These are phyloP conservation scores for Cheilosia vernalis DNA, from an alignment of 2,888 invertebrate species.

Conservation along the genomic window DNA sequence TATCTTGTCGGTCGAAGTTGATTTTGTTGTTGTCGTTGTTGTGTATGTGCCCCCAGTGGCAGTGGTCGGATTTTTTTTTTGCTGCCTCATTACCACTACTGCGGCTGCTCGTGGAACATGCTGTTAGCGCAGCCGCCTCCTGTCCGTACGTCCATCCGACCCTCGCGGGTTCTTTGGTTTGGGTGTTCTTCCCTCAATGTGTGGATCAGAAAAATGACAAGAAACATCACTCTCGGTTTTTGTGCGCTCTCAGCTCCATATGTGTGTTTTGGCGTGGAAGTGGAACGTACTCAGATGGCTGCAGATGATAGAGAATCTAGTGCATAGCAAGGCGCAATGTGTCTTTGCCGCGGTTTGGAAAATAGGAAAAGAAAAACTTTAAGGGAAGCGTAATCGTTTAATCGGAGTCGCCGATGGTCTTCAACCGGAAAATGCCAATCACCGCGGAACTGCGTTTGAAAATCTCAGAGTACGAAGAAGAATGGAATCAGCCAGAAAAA, in stretches of 20 bases:
- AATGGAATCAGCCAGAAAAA: neutral
- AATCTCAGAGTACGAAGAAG: slow-evolving; percentile 11
- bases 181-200: slow-evolving; percentile 54
- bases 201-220: slow-evolving; percentile 67
- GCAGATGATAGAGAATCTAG: slow-evolving; percentile 37
- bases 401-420: slow-evolving; percentile 30
- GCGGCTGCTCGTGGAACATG: slow-evolving; percentile 43
- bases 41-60: slow-evolving; percentile 11
- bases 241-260: slow-evolving; percentile 5
- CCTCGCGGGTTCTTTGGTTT: slow-evolving; percentile 54
- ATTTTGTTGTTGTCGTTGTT: slow-evolving; percentile 49
- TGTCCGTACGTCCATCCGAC: slow-evolving; percentile 19
- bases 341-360: slow-evolving; percentile 20
- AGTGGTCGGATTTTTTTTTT: slow-evolving; percentile 39
- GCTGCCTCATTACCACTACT: slow-evolving; percentile 67
- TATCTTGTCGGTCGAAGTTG: slow-evolving; percentile 73
- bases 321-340: slow-evolving; percentile 1
- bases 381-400: slow-evolving; percentile 14
- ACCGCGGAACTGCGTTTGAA: slow-evolving; percentile 7
- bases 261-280: slow-evolving; percentile 28
- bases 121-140: slow-evolving; percentile 46
- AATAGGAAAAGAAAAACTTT: slow-evolving; percentile 3
- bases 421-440: slow-evolving; percentile 55
- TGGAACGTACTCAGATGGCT: slow-evolving; percentile 18
- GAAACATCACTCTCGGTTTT: slow-evolving; percentile 56